Conservation (phyloP, 2,888 invertebrate species). For the Rapana venosa region DNA sequence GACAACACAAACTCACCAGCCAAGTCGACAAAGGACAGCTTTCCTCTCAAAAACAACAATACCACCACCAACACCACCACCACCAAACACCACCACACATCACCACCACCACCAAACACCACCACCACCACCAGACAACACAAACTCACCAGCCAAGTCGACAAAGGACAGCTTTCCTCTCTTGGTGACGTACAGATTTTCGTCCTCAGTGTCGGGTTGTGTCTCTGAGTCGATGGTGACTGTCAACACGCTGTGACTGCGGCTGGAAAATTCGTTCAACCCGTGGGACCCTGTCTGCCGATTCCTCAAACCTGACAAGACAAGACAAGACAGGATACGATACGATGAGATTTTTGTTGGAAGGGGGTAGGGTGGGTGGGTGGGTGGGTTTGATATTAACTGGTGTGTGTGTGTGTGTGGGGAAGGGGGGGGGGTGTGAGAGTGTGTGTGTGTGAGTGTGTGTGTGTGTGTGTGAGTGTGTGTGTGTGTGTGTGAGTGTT, state of each 20-base stretch:
- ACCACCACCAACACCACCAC: no score
- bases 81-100: background rate
- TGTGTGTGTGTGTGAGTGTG: background rate
- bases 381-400: no score
- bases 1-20: no score
- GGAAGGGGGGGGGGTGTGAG: no score
- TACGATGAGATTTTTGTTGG: no score
- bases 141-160: conserved; percentile 88
- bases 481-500: background rate
- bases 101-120: background rate
- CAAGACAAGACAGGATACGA: no score
- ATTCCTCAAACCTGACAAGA: conserved; percentile 88
- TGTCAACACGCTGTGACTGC: conserved; percentile 94
- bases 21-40: no score
- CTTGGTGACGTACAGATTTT: conserved; percentile 90
- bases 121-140: background rate
- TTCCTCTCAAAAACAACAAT: no score
- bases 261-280: conserved; percentile 94
- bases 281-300: conserved; percentile 92
- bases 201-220: conserved; percentile 77
- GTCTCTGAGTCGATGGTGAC: conserved; percentile 91
- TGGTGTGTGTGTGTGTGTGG: no score
- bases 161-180: conserved; percentile 97
- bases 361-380: no score
- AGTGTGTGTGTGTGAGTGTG: no score